Evolutionary conservation across 2,888 invertebrate genomes (phyloP).

Genomic region (Byasa hedistus): DNA sequence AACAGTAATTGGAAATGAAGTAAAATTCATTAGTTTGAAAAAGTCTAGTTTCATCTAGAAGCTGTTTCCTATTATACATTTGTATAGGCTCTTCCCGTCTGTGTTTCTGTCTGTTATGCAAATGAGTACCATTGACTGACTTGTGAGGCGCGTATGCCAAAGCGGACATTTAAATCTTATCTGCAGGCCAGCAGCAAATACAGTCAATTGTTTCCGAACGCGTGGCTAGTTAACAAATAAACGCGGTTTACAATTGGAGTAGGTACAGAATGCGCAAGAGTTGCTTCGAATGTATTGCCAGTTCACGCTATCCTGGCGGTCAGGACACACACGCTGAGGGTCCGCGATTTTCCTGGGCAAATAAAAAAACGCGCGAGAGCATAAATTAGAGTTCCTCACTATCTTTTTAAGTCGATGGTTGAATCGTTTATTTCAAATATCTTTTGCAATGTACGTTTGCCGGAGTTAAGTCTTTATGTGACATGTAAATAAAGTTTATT

Average conservation of each 20-base stretch:
- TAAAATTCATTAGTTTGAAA: too few relatives aligned
- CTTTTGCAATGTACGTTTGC: conserved; percentile 2
- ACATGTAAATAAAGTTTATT: conserved; percentile 27
- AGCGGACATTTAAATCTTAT: conserved; percentile 69
- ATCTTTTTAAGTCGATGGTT: conserved; percentile 2
- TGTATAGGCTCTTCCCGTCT: conserved; percentile 7
- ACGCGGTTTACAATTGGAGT: conserved; percentile 74
- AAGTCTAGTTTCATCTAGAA: not conserved
- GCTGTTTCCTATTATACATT: not conserved
- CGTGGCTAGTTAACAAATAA: conserved; percentile 77
- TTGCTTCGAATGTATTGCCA: conserved; percentile 55
- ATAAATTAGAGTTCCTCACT: conserved; percentile 6
- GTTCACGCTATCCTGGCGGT: conserved; percentile 69
- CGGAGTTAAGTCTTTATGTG: conserved; percentile 14
- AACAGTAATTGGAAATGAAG: too few relatives aligned
- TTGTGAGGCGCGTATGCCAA: conserved; percentile 36
- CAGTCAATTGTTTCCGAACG: conserved; percentile 76
- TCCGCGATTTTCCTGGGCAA: conserved; percentile 42
- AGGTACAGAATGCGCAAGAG: conserved; percentile 63
- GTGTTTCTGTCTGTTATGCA: conserved; percentile 10
- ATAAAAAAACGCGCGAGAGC: conserved; percentile 22
- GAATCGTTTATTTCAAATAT: conserved; percentile 10
- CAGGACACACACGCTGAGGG: conserved; percentile 57
- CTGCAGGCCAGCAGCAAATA: conserved; percentile 63
- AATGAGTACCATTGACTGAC: conserved; percentile 30